Evolutionary conservation across 2,888 invertebrate species (phyloP).

Genomic region (Acheta domesticus): DNA sequence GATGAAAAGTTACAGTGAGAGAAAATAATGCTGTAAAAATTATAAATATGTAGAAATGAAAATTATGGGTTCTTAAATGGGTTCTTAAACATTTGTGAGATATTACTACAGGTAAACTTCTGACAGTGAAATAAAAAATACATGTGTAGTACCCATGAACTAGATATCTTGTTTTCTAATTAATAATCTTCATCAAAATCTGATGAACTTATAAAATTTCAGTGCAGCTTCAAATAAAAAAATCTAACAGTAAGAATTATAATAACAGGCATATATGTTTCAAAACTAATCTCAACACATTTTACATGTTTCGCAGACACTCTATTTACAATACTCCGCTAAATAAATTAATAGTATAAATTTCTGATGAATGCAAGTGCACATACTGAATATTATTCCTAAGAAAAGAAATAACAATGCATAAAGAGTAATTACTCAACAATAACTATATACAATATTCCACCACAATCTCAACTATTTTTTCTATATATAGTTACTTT

Average conservation of each 20-base stretch:
- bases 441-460: conserved; percentile 11
- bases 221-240: too few relatives aligned
- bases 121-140: too few relatives aligned
- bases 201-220: too few relatives aligned
- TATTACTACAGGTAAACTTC: too few relatives aligned
- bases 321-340: conserved; percentile 1
- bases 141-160: too few relatives aligned
- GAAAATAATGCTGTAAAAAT: too few relatives aligned
- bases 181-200: too few relatives aligned
- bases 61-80: too few relatives aligned
- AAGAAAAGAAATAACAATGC: conserved; percentile 11
- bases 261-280: not conserved
- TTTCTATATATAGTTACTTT: not conserved
- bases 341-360: not conserved
- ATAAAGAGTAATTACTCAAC: conserved; percentile 18
- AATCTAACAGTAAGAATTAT: not conserved
- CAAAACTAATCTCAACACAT: not conserved
- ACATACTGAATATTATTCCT: conserved; percentile 5
- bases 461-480: not conserved
- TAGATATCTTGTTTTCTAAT: too few relatives aligned
- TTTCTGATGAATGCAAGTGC: conserved; percentile 1
- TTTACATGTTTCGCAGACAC: conserved; percentile 5
- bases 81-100: too few relatives aligned
- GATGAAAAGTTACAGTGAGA: too few relatives aligned
- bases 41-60: too few relatives aligned